Evolutionary conservation across 2,797 vertebrate species (phyloP), one percentile per base, ranked within the genome.

Genomic region (Notamacropus eugenii): DNA sequence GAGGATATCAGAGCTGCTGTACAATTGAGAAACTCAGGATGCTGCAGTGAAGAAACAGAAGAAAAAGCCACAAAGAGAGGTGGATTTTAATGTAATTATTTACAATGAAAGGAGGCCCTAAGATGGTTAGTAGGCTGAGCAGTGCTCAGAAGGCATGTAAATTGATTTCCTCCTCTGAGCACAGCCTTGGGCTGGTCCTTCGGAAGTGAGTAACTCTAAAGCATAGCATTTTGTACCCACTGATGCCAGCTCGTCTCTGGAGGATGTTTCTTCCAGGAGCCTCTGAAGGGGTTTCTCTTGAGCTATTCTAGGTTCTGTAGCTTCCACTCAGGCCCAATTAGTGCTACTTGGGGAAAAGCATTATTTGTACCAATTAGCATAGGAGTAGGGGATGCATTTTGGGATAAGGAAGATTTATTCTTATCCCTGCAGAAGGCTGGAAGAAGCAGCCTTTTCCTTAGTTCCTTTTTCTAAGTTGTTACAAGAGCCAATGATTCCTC

Each of bases 401-500:
- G 95, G 95, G 92, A 54, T 62, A 92, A 82, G 92, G 55, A 91
- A 92, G 55, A 93, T 95, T 90, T 24, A 5, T 92, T 94, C 96
- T 92, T 59, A 95, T 96, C 24, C 74, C 94, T 95, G 95, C 46
- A 31, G 54, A 94, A 96, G 90, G 96, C 93, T 97, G 92, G 50
- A 96, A 97, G 90, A 31, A 92, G 82, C 4, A 0, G n/a, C 29
- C 58, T 93, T 12, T 0, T 29, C 96, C 54, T 54, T 52, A 91
- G 59, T 55, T 95, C 94, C 93, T 96, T 22, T 90, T 91, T 97
- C 91, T 52, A 91, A 94, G 96, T 90, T 97, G 96, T 97, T 98
- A 98, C 90, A 94, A 95, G 93, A 95, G 90, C 97, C 97, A 97
- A 98, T 97, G 97, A 97, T 96, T 96, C 93, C n/a, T 96, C 97